Conservation (phyloP, 2,888 invertebrate genomes). For the Bombyx huttoni region DNA sequence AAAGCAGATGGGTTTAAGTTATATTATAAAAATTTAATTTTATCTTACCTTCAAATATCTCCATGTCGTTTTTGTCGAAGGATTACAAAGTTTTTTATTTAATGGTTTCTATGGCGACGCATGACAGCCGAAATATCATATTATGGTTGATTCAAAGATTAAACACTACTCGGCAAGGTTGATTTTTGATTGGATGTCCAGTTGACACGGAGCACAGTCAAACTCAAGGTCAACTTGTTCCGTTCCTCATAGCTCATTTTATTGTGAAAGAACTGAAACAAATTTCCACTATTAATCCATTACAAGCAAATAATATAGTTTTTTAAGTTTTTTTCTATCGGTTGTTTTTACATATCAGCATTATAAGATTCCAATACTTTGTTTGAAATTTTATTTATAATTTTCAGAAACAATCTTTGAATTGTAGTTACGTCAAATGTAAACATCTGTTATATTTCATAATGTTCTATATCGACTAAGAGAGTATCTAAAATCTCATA, state of each 20-base stretch:
- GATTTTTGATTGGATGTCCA: conserved; percentile 11
- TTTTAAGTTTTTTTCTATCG: too few species aligned
- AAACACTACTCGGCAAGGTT: not conserved
- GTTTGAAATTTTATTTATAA: too few species aligned
- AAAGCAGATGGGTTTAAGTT: not conserved
- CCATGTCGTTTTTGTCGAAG: conserved; percentile 63
- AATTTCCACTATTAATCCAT: too few species aligned
- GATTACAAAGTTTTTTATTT: conserved; percentile 58
- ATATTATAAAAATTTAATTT: conserved; percentile 7
- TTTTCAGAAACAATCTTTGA: too few species aligned
- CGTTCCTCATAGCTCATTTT: not conserved
- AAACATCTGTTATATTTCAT: too few species aligned
- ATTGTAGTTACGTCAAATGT: too few species aligned
- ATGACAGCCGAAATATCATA: conserved; percentile 38
- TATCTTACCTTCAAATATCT: conserved; percentile 57
- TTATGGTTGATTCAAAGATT: too few species aligned
- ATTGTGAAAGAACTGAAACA: not conserved
- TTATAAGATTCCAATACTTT: too few species aligned
- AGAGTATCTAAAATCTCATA: too few species aligned
- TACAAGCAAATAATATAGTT: too few species aligned
- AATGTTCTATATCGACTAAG: too few species aligned
- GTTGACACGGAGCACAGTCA: not conserved
- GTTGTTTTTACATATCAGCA: too few species aligned
- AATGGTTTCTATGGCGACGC: conserved; percentile 70
- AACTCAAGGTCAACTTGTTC: not conserved